A percentile compares a stretch with the other conserved stretches of the same genome.
phyloP scores from a whole-genome alignment of 2,113 vertebrate genomes.

The Pleuronectes platessa region DNA sequence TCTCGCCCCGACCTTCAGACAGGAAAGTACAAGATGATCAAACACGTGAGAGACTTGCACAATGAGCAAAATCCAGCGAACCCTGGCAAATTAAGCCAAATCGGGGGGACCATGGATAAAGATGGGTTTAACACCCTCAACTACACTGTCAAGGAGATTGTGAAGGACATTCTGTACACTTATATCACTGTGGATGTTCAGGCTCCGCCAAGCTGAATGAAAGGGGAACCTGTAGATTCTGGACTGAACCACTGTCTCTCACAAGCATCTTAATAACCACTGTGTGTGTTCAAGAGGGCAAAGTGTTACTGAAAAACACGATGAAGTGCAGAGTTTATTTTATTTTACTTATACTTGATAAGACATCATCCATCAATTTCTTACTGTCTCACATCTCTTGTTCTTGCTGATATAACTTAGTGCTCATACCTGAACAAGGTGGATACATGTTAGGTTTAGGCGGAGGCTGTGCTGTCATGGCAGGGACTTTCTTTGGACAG shows the following conservation, averaged over 20 bases:
- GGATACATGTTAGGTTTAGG: too few relatives aligned
- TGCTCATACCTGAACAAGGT: too few relatives aligned
- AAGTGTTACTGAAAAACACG: too few relatives aligned
- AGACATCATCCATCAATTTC: too few relatives aligned
- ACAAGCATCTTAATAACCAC: too few relatives aligned
- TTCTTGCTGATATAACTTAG: too few relatives aligned
- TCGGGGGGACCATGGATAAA: constrained; percentile 82
- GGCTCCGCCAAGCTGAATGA: constrained; percentile 12
- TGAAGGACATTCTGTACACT: constrained; percentile 87
- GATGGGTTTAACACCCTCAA: constrained; percentile 90
- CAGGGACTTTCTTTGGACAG: too few relatives aligned
- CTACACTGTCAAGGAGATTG: constrained; percentile 84
- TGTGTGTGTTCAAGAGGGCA: too few relatives aligned
- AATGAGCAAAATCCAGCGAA: constrained; percentile 90
- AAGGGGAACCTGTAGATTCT: not conserved
- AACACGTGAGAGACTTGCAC: constrained; percentile 87
- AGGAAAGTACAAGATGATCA: constrained; percentile 93
- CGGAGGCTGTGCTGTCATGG: too few relatives aligned
- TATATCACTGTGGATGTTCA: constrained; percentile 89
- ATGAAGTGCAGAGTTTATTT: too few relatives aligned
- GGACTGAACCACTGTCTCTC: not conserved
- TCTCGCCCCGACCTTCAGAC: constrained; percentile 85
- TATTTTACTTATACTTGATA: too few relatives aligned
- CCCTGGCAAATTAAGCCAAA: constrained; percentile 75
- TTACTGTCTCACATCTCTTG: too few relatives aligned